phyloP scores from a whole-genome alignment of 2,797 vertebrate genomes.

The Chiroxiphia lanceolata region DNA sequence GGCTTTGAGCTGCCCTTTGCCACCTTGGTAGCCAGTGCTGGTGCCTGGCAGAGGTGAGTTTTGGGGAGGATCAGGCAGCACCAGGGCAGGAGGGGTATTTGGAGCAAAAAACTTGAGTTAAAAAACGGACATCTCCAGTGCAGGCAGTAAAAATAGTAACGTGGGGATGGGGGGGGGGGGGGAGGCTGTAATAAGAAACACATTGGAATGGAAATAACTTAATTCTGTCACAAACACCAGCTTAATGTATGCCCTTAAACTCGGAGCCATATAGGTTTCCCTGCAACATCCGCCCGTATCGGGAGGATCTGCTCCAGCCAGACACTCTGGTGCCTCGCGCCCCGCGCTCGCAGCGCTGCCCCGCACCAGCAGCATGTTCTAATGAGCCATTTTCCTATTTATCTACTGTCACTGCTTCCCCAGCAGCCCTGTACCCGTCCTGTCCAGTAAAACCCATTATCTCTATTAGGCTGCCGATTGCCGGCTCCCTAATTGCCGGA shows the following conservation, averaged over 20 bases:
- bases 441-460: conserved; percentile 82
- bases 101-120: background rate
- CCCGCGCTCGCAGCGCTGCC: conserved; percentile 25
- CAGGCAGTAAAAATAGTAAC: background rate
- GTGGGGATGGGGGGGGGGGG: no score
- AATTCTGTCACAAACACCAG: conserved; percentile 37
- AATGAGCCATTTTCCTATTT: conserved; percentile 75
- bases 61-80: background rate
- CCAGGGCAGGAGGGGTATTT: background rate
- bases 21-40: fast-evolving
- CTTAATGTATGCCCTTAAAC: background rate
- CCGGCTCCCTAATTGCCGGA: conserved; percentile 84
- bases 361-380: conserved; percentile 64
- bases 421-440: conserved; percentile 64
- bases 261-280: conserved; percentile 60
- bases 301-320: conserved; percentile 34
- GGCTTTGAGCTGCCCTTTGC: background rate
- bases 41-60: fast-evolving
- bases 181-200: background rate
- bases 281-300: conserved; percentile 19
- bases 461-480: conserved; percentile 81
- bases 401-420: conserved; percentile 70
- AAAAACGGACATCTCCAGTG: background rate
- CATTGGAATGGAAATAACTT: background rate
- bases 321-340: conserved; percentile 48